phyloP scores from a whole-genome alignment of 2,797 vertebrate genomes.

The Peromyscus eremicus region DNA sequence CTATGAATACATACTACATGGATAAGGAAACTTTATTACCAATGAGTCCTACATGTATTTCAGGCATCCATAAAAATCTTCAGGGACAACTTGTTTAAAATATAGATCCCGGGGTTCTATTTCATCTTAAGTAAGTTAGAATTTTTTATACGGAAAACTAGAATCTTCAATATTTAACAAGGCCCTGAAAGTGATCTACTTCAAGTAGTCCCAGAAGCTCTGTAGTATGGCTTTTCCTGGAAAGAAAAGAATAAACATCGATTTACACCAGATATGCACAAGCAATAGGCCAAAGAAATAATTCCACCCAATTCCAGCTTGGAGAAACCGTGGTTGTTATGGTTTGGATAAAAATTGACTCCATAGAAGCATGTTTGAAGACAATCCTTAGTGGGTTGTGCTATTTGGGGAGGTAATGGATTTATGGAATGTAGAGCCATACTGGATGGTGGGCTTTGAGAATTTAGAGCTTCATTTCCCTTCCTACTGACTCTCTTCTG shows the following conservation, averaged over 20 bases:
- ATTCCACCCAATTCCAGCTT: background rate
- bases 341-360: background rate
- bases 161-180: conserved; percentile 38
- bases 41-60: background rate
- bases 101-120: background rate
- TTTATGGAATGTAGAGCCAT: background rate
- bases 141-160: background rate
- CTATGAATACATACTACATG: background rate
- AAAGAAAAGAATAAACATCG: background rate
- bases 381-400: background rate
- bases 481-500: background rate
- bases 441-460: background rate
- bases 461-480: background rate
- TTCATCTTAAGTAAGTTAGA: conserved; percentile 19
- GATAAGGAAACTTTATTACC: background rate
- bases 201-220: background rate
- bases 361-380: background rate
- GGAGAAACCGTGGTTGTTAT: background rate
- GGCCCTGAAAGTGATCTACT: background rate
- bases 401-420: background rate
- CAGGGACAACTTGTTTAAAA: background rate
- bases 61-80: background rate
- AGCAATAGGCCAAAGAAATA: background rate
- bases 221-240: background rate
- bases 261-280: background rate